A percentile compares a stretch with the other conserved stretches of the same genome.
These are phyloP conservation scores for Eira barbara DNA, from an alignment of 2,113 vertebrate genomes.

Conservation along the genomic window DNA sequence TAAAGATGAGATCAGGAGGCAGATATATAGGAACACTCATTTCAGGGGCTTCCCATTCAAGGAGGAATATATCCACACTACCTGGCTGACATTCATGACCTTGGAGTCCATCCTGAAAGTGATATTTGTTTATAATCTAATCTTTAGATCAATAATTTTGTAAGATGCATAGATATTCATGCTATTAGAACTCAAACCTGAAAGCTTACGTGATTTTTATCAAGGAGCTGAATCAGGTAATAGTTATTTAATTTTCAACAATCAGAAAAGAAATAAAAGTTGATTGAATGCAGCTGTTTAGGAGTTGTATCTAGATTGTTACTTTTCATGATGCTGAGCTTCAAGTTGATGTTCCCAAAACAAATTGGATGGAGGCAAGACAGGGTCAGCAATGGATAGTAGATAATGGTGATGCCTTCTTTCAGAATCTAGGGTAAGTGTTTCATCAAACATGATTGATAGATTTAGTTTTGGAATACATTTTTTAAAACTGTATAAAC, in stretches of 20 bases:
- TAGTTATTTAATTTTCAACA: neutral
- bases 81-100: neutral
- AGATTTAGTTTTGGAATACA: constrained; percentile 41
- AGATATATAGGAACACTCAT: neutral
- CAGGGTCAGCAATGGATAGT: neutral
- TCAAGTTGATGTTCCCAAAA: constrained; percentile 41
- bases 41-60: neutral
- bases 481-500: constrained; percentile 15
- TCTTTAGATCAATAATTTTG: neutral
- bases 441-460: constrained; percentile 50
- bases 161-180: neutral
- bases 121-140: neutral
- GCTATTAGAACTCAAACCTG: neutral
- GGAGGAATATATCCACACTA: neutral
- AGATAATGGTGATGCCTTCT: neutral
- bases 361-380: neutral
- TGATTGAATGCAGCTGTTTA: neutral
- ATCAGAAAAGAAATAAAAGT: neutral
- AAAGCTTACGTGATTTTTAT: neutral
- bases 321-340: constrained; percentile 37
- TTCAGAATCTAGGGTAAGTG: constrained; percentile 53
- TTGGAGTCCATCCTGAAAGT: neutral
- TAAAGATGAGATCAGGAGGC: neutral
- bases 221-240: neutral
- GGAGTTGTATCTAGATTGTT: constrained; percentile 6